Base-by-base conservation (phyloP, 2,797 vertebrate genomes). In the Enteromius paludinosus region DNA sequence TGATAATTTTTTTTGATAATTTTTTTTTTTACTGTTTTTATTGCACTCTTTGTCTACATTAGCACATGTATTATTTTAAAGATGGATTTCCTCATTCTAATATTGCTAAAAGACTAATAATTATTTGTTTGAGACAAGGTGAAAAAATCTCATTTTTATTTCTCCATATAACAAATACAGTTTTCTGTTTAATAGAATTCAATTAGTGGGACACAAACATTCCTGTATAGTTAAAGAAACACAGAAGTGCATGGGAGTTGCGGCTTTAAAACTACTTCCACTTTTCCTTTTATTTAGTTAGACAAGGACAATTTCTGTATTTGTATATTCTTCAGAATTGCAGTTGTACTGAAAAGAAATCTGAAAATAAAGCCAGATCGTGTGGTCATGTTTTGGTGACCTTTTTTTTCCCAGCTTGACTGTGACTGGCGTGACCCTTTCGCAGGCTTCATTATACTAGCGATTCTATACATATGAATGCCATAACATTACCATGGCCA, bases 341-440 rank as follows among this genome's bases (percentile, higher is more conserved):
- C 43, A 66, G 52, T 66, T 62, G 49, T 30, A 2, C 59, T 64
- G 25, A 30, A 69, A 33, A 33, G 25, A 38, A 45, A 62, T 65
- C n/a, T 69, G 20, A 78, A 86, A 30, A 85, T 65, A 78, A 70
- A 59, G 35, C 75, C 45, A 65, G 43, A 78, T 17, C 35, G 86
- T 84, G 70, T 87, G 86, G 90, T 88, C 56, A 88, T 90, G 90
- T 91, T 92, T 90, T 90, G 88, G 88, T 87, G 87, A 92, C 90
- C 83, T 85, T 89, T 91, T 85, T 86, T 86, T 30, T 30, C 2
- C 83, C 87, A 78, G 64, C 86, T 81, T 82, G 66, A 85, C 87
- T 91, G 43, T 62, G 82, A 90, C 90, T 88, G 84, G 82, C 84
- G 75, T 90, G 84, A 84, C 88, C 84, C 86, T 71, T 8, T 61